Percentiles rank a stretch among this genome's conserved stretches.
Conservation (phyloP, 2,113 vertebrate species). For the Aegotheles bennettii region DNA sequence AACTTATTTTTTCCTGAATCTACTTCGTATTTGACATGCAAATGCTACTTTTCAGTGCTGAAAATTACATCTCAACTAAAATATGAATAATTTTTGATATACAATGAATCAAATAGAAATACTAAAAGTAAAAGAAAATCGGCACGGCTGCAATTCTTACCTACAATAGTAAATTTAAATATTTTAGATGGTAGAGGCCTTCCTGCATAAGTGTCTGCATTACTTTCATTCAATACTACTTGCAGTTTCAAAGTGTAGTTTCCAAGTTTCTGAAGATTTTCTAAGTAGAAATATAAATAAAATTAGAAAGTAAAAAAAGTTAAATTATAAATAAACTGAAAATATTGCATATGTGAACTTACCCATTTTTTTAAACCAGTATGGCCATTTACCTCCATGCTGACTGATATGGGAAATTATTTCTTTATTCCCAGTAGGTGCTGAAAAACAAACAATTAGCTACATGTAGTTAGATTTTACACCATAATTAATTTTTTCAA, state of each 20-base stretch:
- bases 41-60: neutral
- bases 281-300: constrained; percentile 69
- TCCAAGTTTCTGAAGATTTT: constrained; percentile 80
- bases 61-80: neutral
- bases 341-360: constrained; percentile 30
- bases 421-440: constrained; percentile 72
- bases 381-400: constrained; percentile 80
- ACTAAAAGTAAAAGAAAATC: neutral
- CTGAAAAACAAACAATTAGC: constrained; percentile 67
- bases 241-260: constrained; percentile 84
- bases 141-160: constrained; percentile 65
- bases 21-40: neutral
- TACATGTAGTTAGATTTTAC: neutral
- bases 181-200: constrained; percentile 77
- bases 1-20: neutral
- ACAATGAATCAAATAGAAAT: neutral
- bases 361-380: constrained; percentile 94
- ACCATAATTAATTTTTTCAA: neutral
- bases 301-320: constrained; percentile 1
- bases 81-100: neutral
- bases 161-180: constrained; percentile 84
- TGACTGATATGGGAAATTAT: constrained; percentile 76
- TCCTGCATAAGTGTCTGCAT: constrained; percentile 75
- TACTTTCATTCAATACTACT: constrained; percentile 80
- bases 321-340: neutral